Evolutionary conservation across 2,888 invertebrate species (phyloP), one percentile per base, ranked within the genome.

Genomic region (Tillus elongatus): DNA sequence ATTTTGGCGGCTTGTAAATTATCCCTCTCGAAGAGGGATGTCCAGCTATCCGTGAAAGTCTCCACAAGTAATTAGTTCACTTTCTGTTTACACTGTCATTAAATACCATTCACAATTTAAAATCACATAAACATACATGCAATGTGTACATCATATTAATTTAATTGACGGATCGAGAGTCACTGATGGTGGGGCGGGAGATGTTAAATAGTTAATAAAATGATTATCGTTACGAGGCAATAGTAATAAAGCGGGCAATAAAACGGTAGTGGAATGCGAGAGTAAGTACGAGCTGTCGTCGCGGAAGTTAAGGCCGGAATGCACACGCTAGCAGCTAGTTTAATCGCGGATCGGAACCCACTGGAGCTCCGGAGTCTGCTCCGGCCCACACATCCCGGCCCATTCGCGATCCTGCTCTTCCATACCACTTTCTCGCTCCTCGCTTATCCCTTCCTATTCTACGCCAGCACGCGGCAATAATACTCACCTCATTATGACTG

Each of bases 251-350:
- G 53, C 53, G 57, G 59, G 57, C 50, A 49, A 58, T 59, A 59
- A 60, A 57, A 52, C 49, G 46, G 24, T 19, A 42, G 37, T 39
- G 19, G 54, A 61, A 61, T 61, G n/a, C n/a, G 63, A 53, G 54
- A 36, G 42, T 50, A 42, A 48, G 54, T 53, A 56, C 57, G 51
- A 53, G 52, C 47, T 47, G 49, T 60, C 61, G 53, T 57, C 60
- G 60, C 63, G 67, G 55, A 52, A 54, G 64, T 55, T 58, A 51
- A 54, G 51, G 57, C 61, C 61, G 59, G 60, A 63, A 60, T 64
- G 72, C 74, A 73, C 74, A 72, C 72, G 73, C 27, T 32, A 13
- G 31, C 73, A 68, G 72, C 73, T 74, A 74, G 75, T 77, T 72
- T 71, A 43, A 68, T 69, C 69, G 70, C 69, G 67, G 69, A 69